These are phyloP conservation scores for Chlorops oryzae DNA, from an alignment of 1,140 invertebrate species.

Conservation along the genomic window DNA sequence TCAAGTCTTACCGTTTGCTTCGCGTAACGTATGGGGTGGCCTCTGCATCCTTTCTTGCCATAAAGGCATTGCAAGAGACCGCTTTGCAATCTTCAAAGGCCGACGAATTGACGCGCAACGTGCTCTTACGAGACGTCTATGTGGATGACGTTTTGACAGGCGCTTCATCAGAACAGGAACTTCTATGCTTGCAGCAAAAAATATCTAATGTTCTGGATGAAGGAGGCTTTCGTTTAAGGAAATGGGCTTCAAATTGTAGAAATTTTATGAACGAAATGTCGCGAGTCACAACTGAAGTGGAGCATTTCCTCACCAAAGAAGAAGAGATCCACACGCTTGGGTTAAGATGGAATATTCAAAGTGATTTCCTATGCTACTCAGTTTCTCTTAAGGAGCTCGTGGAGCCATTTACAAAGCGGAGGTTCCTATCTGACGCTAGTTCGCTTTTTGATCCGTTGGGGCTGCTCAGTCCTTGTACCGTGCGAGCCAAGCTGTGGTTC, in stretches of 20 bases:
- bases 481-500: slow-evolving; percentile 45
- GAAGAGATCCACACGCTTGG: background rate
- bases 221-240: too few species aligned
- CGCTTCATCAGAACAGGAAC: too few species aligned
- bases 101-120: background rate
- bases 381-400: background rate
- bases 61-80: slow-evolving; percentile 30
- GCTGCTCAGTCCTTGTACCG: slow-evolving; percentile 37
- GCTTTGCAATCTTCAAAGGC: slow-evolving; percentile 4
- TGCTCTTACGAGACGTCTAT: background rate
- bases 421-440: slow-evolving; percentile 26
- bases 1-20: slow-evolving; percentile 10
- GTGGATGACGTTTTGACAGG: background rate
- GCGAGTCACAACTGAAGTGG: too few species aligned
- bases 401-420: slow-evolving; percentile 16
- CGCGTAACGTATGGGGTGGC: slow-evolving; percentile 36
- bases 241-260: too few species aligned
- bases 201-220: background rate
- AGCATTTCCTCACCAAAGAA: background rate
- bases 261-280: background rate
- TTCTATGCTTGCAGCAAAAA: too few species aligned
- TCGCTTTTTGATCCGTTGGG: slow-evolving; percentile 49
- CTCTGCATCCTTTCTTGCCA: slow-evolving; percentile 35
- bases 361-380: background rate
- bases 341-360: background rate